Base-by-base conservation (phyloP, 2,113 vertebrate genomes). In the Catharus bicknelli region DNA sequence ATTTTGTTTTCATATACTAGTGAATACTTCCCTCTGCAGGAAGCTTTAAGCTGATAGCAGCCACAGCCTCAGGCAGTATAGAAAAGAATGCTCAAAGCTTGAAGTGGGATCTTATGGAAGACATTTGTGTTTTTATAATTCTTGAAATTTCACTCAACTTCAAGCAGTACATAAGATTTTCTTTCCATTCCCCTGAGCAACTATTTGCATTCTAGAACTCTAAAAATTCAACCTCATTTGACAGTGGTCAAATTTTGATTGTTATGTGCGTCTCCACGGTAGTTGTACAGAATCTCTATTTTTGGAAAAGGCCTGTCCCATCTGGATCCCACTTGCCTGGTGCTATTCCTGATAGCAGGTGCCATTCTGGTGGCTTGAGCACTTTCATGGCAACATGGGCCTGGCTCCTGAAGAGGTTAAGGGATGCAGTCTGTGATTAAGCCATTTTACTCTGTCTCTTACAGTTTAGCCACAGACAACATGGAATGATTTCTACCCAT, bases 21-120 rank as follows among this genome's bases (percentile, higher is more conserved):
- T 21, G 18, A 74, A 88, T 73, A 91, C 85, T 83, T 95, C 96
- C 96, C 95, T 82, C 96, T 96, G 80, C 95, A 96, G 96, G 95
- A 94, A 82, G 73, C 36, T 23, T 5, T 13, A 53, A 66, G 86
- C 45, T 61, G 84, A 11, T 5, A 66, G 58, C 89, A 95, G 50
- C 26, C 55, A 72, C 15, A 64, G 57, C 26, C 61, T 47, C n/a
- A 22, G 26, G 29, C 61, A 84, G 8, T 0, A 1, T 1, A 59
- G 18, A 17, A 64, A 66, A 83, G 58, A 43, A 25, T 2, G 3
- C 16, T 42, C 0, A 8, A 68, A 40, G 42, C 57, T 45, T 42
- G 43, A 73, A 75, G 27, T 6, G 11, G 18, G 29, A 79, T 40
- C 30, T 83, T 57, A 77, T 8, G 25, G 29, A 75, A 82, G 36